Evolutionary conservation across 2,797 vertebrate genomes (phyloP).

Genomic region (Peromyscus melanophrys): DNA sequence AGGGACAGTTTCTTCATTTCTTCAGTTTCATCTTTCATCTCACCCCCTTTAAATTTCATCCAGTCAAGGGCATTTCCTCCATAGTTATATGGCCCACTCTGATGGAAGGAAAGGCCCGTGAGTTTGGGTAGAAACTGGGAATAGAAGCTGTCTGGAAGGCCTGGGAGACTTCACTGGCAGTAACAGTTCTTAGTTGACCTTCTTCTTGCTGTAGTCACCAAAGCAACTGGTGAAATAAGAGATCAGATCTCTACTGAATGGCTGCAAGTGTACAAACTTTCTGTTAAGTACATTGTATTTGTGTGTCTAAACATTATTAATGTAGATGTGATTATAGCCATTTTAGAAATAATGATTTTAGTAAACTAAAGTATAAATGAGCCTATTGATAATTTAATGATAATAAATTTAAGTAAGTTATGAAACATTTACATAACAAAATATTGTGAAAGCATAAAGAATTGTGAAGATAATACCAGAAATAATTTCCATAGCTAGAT

Average conservation of each 20-base stretch:
- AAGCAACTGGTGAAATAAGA: background rate
- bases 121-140: background rate
- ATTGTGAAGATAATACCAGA: background rate
- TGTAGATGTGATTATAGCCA: background rate
- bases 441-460: background rate
- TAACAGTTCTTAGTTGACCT: background rate
- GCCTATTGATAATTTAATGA: background rate
- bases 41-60: background rate
- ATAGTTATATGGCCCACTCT: background rate
- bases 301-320: background rate
- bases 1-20: background rate
- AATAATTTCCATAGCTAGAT: background rate
- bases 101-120: background rate
- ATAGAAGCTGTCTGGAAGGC: background rate
- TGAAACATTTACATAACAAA: background rate
- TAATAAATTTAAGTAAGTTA: constrained; percentile 30
- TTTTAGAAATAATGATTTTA: background rate
- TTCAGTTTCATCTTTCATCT: background rate
- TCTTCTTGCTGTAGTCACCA: background rate
- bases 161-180: fast-evolving
- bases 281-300: background rate
- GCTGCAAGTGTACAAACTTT: background rate
- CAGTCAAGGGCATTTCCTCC: background rate
- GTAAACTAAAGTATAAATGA: background rate
- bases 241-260: background rate